Evolutionary conservation across 2,113 vertebrate species (phyloP).

Genomic region (Rafetus swinhoei): DNA sequence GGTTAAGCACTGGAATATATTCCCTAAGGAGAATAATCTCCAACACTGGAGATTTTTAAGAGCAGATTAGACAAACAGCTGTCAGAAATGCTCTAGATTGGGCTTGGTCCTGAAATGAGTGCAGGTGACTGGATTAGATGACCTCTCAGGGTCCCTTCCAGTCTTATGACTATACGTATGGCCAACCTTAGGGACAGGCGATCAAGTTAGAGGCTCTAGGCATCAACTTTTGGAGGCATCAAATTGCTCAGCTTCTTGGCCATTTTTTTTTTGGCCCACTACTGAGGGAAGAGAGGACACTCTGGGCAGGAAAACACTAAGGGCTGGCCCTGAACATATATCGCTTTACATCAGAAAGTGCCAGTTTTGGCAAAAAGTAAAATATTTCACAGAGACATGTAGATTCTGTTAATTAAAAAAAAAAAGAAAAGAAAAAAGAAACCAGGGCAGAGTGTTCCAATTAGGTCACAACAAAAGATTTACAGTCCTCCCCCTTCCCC

Average conservation of each 20-base stretch:
- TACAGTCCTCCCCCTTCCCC: background rate
- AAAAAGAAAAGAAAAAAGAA: background rate
- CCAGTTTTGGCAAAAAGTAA: slow-evolving; percentile 53
- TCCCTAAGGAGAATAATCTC: no score
- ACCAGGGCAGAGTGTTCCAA: slow-evolving; percentile 18
- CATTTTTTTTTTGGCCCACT: background rate
- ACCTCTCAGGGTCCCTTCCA: no score
- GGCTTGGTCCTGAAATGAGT: no score
- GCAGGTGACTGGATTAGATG: no score
- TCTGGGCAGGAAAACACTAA: background rate
- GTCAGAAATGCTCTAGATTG: no score
- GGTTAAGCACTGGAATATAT: no score
- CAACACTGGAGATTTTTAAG: no score
- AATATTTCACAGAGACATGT: slow-evolving; percentile 31
- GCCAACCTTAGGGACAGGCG: no score
- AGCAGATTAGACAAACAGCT: no score
- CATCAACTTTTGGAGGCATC: background rate
- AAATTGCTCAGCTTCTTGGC: background rate
- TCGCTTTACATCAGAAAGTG: slow-evolving; percentile 43
- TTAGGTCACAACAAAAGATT: background rate
- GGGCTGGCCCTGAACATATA: slow-evolving; percentile 52
- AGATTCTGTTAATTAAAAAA: slow-evolving; percentile 12
- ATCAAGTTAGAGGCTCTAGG: background rate
- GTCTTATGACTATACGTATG: no score
- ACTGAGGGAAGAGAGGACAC: background rate